Evolutionary conservation across 1,140 invertebrate species (phyloP).

Genomic region (Formica exsecta): DNA sequence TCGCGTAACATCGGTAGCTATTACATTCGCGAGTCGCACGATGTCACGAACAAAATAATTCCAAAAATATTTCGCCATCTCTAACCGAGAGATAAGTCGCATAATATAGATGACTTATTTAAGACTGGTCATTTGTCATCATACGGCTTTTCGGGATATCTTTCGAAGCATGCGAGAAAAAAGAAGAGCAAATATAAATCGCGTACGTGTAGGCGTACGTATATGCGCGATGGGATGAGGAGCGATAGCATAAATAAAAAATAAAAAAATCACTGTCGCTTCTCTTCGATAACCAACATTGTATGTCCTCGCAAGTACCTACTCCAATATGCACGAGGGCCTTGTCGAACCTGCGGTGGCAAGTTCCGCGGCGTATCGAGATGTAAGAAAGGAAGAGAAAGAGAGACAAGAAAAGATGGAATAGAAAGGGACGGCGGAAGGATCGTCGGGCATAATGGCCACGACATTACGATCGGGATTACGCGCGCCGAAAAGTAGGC

Average conservation of each 20-base stretch:
- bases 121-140: slow-evolving; percentile 50
- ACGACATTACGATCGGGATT: slow-evolving; percentile 76
- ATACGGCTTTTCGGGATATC: slow-evolving; percentile 38
- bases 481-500: slow-evolving; percentile 75
- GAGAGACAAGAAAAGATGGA: not conserved
- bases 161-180: not conserved
- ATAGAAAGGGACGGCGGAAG: not conserved
- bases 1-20: slow-evolving; percentile 48
- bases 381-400: not conserved
- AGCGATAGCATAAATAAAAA: slow-evolving; percentile 22
- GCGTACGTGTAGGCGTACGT: slow-evolving; percentile 7
- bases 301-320: slow-evolving; percentile 34
- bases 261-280: not conserved
- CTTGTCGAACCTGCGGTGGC: slow-evolving; percentile 50
- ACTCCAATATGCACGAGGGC: slow-evolving; percentile 48
- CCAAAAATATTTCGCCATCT: slow-evolving; percentile 28
- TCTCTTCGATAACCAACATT: slow-evolving; percentile 57
- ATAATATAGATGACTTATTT: slow-evolving; percentile 42
- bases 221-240: not conserved
- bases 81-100: slow-evolving; percentile 9
- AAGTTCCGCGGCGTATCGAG: slow-evolving; percentile 49
- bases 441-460: slow-evolving; percentile 67
- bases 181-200: slow-evolving; percentile 26
- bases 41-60: slow-evolving; percentile 29
- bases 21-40: not conserved